Evolutionary conservation across 2,888 invertebrate genomes (phyloP).

Genomic region (Parnassius glacialis): DNA sequence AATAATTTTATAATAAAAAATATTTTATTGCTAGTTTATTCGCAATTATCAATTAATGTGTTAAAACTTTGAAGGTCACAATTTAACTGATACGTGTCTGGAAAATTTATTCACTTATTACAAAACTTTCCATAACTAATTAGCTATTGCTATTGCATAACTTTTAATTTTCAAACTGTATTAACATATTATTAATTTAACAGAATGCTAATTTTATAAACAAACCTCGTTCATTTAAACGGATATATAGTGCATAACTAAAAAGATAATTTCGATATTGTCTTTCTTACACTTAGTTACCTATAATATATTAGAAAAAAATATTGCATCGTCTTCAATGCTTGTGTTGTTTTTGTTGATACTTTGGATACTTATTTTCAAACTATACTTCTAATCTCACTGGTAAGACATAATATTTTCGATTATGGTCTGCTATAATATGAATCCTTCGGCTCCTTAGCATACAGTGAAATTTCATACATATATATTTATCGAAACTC

Average conservation of each 20-base stretch:
- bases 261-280: no score
- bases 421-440: no score
- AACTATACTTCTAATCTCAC: no score
- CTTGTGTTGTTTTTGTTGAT: no score
- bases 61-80: constrained; percentile 16
- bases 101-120: constrained; percentile 9
- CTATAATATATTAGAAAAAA: no score
- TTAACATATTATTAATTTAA: constrained; percentile 20
- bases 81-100: constrained; percentile 5
- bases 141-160: constrained; percentile 4
- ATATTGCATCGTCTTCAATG: no score
- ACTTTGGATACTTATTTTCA: no score
- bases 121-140: constrained; percentile 11
- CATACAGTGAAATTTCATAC: no score
- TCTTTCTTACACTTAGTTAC: no score
- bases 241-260: not conserved
- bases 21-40: constrained; percentile 15
- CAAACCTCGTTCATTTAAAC: not conserved
- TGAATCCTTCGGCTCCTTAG: no score
- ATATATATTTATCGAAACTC: no score
- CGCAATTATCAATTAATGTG: constrained; percentile 9
- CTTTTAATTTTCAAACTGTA: constrained; percentile 14
- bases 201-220: constrained; percentile 9
- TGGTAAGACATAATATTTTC: no score
- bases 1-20: constrained; percentile 1